phyloP scores from a whole-genome alignment of 2,113 vertebrate genomes.

The Geococcyx californianus region DNA sequence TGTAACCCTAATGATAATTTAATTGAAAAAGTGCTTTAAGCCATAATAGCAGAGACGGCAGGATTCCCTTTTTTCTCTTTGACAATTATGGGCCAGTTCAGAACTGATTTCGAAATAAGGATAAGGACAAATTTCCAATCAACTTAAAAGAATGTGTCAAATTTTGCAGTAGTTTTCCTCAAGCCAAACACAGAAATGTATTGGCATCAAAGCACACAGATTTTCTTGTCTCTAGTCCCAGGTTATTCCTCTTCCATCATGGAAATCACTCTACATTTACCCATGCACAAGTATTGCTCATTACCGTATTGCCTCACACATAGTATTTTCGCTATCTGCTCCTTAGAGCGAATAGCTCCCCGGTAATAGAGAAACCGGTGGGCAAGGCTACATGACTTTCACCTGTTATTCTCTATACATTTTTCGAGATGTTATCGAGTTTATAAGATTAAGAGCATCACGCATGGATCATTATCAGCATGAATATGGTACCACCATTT shows the following conservation, averaged over 20 bases:
- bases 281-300: neutral
- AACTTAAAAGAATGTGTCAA: slow-evolving; percentile 51
- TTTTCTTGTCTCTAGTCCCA: neutral
- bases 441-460: neutral
- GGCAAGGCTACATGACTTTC: neutral
- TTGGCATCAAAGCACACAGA: slow-evolving; percentile 1
- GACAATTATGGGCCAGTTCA: slow-evolving; percentile 53
- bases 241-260: neutral
- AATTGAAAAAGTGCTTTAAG: slow-evolving; percentile 68
- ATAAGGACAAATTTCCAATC: slow-evolving; percentile 34
- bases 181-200: slow-evolving; percentile 5
- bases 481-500: accelerated
- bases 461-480: neutral
- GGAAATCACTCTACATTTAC: neutral
- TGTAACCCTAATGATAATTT: slow-evolving; percentile 69
- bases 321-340: neutral
- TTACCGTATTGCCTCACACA: neutral
- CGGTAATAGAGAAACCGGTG: neutral
- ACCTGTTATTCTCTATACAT: neutral
- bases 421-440: neutral
- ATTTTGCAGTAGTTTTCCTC: slow-evolving; percentile 6
- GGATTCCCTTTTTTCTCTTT: slow-evolving; percentile 56
- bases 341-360: neutral
- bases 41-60: slow-evolving; percentile 43
- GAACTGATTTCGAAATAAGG: slow-evolving; percentile 34